A percentile compares a stretch with the other conserved stretches of the same genome.
phyloP scores from a whole-genome alignment of 2,888 invertebrate species.

The Andrena praecox region DNA sequence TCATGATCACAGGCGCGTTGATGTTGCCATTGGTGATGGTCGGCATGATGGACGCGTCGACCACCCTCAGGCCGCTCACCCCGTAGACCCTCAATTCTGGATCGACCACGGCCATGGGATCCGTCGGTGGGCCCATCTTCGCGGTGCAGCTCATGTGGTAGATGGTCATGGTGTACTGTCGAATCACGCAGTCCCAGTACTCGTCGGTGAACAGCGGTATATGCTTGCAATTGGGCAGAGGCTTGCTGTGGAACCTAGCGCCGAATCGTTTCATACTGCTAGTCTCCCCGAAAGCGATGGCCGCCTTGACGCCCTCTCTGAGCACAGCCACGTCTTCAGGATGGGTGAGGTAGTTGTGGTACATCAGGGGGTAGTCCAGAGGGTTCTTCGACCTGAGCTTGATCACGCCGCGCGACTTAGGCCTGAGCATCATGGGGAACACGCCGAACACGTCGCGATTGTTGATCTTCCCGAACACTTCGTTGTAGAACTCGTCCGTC shows the following conservation, averaged over 20 bases:
- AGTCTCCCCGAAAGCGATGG: slow-evolving; percentile 92
- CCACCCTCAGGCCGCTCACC: slow-evolving; percentile 91
- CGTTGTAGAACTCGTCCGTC: slow-evolving; percentile 92
- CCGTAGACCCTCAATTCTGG: slow-evolving; percentile 91
- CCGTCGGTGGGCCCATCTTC: slow-evolving; percentile 93
- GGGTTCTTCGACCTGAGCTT: slow-evolving; percentile 89
- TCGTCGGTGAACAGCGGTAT: slow-evolving; percentile 92
- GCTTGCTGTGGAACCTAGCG: slow-evolving; percentile 90
- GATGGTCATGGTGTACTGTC: slow-evolving; percentile 95
- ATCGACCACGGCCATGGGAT: slow-evolving; percentile 94
- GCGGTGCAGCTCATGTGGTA: slow-evolving; percentile 94
- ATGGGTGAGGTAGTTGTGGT: slow-evolving; percentile 96
- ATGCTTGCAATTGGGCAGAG: slow-evolving; percentile 93
- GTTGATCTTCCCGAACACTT: slow-evolving; percentile 90
- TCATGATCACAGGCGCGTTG: slow-evolving; percentile 95
- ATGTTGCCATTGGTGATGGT: slow-evolving; percentile 94
- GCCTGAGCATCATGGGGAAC: slow-evolving; percentile 95
- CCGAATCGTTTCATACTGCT: slow-evolving; percentile 92
- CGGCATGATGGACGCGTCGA: slow-evolving; percentile 96
- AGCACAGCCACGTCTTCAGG: slow-evolving; percentile 93
- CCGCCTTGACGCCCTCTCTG: slow-evolving; percentile 94
- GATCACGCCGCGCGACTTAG: slow-evolving; percentile 93
- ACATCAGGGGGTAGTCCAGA: slow-evolving; percentile 92
- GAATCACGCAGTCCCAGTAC: slow-evolving; percentile 95
- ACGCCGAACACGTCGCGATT: slow-evolving; percentile 92